Percentiles rank a stretch among this genome's conserved stretches.
These are phyloP conservation scores for Pteria penguin DNA, from an alignment of 2,888 invertebrate species.

Conservation along the genomic window DNA sequence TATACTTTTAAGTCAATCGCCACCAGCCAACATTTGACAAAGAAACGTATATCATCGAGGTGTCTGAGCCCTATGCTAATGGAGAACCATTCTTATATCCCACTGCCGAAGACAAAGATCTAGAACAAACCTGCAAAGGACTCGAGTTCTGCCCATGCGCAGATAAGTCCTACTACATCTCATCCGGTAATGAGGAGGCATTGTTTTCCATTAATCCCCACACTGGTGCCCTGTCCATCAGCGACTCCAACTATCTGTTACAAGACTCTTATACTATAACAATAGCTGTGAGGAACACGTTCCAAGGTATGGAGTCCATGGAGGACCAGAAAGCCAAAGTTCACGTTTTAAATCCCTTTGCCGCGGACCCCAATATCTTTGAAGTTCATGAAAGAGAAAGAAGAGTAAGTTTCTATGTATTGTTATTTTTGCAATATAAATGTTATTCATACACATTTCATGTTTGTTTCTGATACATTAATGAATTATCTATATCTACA, in stretches of 20 bases:
- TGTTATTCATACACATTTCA: not conserved
- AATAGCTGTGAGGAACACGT: slow-evolving; percentile 7
- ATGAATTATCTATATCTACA: no score
- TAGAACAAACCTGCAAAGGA: slow-evolving; percentile 14
- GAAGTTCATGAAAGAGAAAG: not conserved
- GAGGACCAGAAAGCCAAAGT: not conserved
- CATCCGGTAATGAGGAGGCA: slow-evolving; percentile 26
- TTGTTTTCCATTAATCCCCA: slow-evolving; percentile 40
- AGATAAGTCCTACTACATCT: slow-evolving; percentile 23
- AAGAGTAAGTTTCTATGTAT: not conserved
- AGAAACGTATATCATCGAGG: slow-evolving; percentile 1
- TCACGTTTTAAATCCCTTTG: not conserved
- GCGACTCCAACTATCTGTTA: slow-evolving; percentile 1
- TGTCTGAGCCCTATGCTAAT: not conserved
- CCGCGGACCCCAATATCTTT: not conserved
- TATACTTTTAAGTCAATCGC: no score
- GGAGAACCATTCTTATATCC: slow-evolving; percentile 12
- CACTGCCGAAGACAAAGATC: slow-evolving; percentile 17
- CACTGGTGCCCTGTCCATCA: slow-evolving; percentile 34
- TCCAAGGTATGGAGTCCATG: not conserved
- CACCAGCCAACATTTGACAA: slow-evolving; percentile 27
- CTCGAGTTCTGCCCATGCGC: slow-evolving; percentile 33
- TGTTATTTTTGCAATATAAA: not conserved
- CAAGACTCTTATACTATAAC: slow-evolving; percentile 8
- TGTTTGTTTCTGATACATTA: no score